Percentiles rank a stretch among this genome's conserved stretches.
Evolutionary conservation across 1,140 invertebrate species (phyloP).

Genomic region (Lepidotrigona ventralis): DNA sequence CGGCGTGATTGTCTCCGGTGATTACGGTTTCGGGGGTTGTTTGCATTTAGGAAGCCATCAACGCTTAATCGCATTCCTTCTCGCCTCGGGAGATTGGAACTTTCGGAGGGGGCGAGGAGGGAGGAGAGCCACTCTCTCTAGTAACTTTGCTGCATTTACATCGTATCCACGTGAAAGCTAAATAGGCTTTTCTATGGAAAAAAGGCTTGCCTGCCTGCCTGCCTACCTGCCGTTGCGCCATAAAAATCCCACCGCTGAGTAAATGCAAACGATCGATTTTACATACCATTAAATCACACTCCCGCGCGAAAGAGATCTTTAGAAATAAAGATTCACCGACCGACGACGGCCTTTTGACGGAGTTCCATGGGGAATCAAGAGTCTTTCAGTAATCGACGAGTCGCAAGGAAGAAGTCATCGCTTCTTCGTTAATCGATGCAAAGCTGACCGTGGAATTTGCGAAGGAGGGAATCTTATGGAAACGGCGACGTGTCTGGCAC

Average conservation of each 20-base stretch:
- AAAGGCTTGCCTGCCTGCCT: background rate
- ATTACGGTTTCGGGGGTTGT: constrained; percentile 75
- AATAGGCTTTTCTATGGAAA: constrained; percentile 30
- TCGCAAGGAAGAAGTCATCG: background rate
- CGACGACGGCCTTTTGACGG: background rate
- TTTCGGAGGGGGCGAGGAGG: constrained; percentile 43
- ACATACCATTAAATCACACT: background rate
- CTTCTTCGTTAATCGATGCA: background rate
- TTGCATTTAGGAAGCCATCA: constrained; percentile 80
- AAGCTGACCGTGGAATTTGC: constrained; percentile 11
- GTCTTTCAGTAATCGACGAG: background rate
- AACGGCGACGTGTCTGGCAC: constrained; percentile 16
- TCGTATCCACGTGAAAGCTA: constrained; percentile 30
- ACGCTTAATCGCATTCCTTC: constrained; percentile 79
- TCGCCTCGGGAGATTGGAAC: constrained; percentile 75
- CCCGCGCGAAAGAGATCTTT: background rate
- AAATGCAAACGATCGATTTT: background rate
- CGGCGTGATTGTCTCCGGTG: constrained; percentile 66
- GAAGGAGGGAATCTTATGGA: background rate
- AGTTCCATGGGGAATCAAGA: background rate
- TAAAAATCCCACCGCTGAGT: background rate
- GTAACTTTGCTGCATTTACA: constrained; percentile 41
- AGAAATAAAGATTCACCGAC: background rate
- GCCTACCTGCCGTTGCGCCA: too few relatives aligned
- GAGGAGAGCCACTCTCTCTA: background rate